Base-by-base conservation (phyloP, 2,113 vertebrate genomes). In the Labeo catla region DNA sequence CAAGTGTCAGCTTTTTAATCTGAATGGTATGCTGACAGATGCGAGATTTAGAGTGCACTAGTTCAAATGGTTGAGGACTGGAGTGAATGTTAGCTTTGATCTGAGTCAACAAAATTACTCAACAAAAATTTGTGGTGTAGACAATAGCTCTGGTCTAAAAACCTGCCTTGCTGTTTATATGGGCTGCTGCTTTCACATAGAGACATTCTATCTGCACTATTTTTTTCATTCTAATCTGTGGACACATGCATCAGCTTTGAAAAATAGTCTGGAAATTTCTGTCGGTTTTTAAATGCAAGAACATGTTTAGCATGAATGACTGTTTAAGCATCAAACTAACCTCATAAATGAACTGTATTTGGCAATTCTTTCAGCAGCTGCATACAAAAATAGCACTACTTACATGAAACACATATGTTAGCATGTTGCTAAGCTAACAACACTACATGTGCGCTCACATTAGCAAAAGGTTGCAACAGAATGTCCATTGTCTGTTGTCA, bases 1-100 rank as follows among this genome's bases (percentile, higher is more conserved):
- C 65, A 65, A 45, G 28, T 65, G 72, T 77, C 79, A 87, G 57
- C 36, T 45, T 70, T 52, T 76, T 68, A 81, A 85, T 74, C 59
- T 54, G 49, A 85, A 81, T 12, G 19, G 10, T 59, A 39, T 63
- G 82, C 73, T 43, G 63, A 84, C 50, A 45, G 65, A 84, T 73
- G 82, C 50, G 4, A 73, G 82, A 84, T 83, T 68, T 70, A 70
- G 28, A 70, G 47, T 70, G 39, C 61, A 49, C 59, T 81, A 47
- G 79, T 66, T 66, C 45, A 66, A 66, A 66, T 65, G 12, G 15
- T 54, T 21, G 39, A 8, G 57, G n/a, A 45, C 15, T 19, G 11
- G 23, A 66, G 61, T 54, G 65, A 34, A 70, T 21, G 47, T n/a
- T 9, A 70, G 45, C 47, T 82, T 82, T 19, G 43, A 70, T 52